A percentile compares a stretch with the other conserved stretches of the same genome.
Conservation (phyloP, 2,797 vertebrate genomes). For the Gouania willdenowi region DNA sequence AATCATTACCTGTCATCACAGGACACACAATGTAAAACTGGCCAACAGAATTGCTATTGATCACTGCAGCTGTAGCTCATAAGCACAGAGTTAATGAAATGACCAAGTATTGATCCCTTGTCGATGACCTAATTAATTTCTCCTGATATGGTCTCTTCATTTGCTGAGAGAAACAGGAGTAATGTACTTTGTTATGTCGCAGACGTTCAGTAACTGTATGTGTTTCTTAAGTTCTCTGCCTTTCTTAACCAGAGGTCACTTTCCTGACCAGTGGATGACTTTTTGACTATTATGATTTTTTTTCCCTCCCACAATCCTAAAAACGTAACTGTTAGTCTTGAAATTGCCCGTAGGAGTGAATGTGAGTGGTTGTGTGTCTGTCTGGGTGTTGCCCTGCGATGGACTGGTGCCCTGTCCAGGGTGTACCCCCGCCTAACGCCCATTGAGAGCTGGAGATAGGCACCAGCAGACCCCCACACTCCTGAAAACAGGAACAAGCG, state of each 20-base stretch:
- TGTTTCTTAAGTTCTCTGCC: too few relatives aligned
- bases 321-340: neutral
- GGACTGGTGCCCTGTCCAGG: too few relatives aligned
- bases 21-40: slow-evolving; percentile 18
- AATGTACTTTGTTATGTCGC: neutral
- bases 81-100: slow-evolving; percentile 20
- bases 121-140: neutral
- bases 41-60: slow-evolving; percentile 16
- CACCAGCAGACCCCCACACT: too few relatives aligned
- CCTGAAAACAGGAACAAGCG: too few relatives aligned
- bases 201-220: too few relatives aligned
- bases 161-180: neutral
- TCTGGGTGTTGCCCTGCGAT: too few relatives aligned
- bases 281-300: too few relatives aligned
- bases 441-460: too few relatives aligned
- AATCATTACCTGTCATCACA: slow-evolving; percentile 21
- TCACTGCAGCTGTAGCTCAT: slow-evolving; percentile 13
- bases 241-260: neutral
- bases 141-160: neutral
- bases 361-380: too few relatives aligned
- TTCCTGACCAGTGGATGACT: neutral
- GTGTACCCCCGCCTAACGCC: too few relatives aligned
- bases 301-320: too few relatives aligned
- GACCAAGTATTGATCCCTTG: slow-evolving; percentile 18
- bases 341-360: too few relatives aligned